phyloP scores from a whole-genome alignment of 2,113 vertebrate genomes.

The Saguinus midas region DNA sequence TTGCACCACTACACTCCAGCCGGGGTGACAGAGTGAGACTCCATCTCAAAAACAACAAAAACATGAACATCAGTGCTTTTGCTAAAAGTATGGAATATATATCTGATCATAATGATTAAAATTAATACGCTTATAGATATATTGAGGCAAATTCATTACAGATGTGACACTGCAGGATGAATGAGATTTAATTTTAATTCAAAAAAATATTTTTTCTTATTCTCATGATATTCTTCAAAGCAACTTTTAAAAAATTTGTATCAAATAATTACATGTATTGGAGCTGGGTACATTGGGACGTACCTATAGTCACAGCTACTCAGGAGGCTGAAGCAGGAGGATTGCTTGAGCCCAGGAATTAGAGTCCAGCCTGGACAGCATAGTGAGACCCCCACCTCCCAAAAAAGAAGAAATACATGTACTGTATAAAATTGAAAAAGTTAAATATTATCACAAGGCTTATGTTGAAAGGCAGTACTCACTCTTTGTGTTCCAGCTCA shows the following conservation, averaged over 20 bases:
- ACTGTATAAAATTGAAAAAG: constrained; percentile 5
- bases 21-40: too few relatives aligned
- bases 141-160: neutral
- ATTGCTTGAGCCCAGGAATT: neutral
- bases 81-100: neutral
- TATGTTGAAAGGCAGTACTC: neutral
- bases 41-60: neutral
- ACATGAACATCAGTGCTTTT: neutral
- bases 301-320: neutral
- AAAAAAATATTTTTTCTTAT: neutral
- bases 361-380: neutral
- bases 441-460: neutral
- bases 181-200: neutral
- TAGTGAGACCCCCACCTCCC: neutral
- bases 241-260: neutral
- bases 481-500: neutral
- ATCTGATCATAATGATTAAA: constrained; percentile 4
- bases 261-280: neutral
- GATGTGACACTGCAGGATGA: neutral
- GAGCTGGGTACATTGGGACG: neutral
- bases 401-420: neutral
- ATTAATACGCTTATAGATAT: neutral
- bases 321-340: neutral
- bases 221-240: too few relatives aligned
- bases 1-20: too few relatives aligned